A percentile compares a stretch with the other conserved stretches of the same genome.
phyloP scores from a whole-genome alignment of 2,888 invertebrate species.

The Taphrorychus bicolor region DNA sequence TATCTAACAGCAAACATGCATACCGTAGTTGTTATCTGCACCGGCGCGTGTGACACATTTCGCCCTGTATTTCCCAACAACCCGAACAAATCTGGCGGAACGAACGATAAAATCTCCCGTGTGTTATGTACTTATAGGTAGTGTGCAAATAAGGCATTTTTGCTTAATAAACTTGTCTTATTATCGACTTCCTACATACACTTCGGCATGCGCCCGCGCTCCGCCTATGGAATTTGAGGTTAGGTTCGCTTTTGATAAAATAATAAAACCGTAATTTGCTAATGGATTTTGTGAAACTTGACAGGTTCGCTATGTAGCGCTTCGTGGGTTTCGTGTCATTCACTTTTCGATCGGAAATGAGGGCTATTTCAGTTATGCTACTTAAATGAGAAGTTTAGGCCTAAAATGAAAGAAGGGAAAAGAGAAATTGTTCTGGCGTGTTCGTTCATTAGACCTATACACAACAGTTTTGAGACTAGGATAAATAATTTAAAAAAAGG shows the following conservation, averaged over 20 bases:
- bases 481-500: no score
- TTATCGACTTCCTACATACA: slow-evolving; percentile 1
- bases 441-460: no score
- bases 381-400: not conserved
- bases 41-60: slow-evolving; percentile 30
- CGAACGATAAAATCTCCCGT: slow-evolving; percentile 11
- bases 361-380: not conserved
- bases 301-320: not conserved
- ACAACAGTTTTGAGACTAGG: no score
- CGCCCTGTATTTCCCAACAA: slow-evolving; percentile 13
- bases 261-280: not conserved
- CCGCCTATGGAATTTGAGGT: not conserved
- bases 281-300: not conserved
- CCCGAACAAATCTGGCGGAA: slow-evolving; percentile 14
- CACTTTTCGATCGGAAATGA: not conserved
- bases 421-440: no score
- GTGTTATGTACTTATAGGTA: not conserved
- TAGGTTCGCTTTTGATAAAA: not conserved
- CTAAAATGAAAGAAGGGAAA: not conserved
- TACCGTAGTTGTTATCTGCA: slow-evolving; percentile 19
- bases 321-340: not conserved
- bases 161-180: not conserved
- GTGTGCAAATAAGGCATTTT: not conserved
- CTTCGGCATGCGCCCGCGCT: not conserved
- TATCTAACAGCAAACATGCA: slow-evolving; percentile 20